Evolutionary conservation across 2,797 vertebrate species (phyloP), one percentile per base, ranked within the genome.

Genomic region (Fratercula arctica): DNA sequence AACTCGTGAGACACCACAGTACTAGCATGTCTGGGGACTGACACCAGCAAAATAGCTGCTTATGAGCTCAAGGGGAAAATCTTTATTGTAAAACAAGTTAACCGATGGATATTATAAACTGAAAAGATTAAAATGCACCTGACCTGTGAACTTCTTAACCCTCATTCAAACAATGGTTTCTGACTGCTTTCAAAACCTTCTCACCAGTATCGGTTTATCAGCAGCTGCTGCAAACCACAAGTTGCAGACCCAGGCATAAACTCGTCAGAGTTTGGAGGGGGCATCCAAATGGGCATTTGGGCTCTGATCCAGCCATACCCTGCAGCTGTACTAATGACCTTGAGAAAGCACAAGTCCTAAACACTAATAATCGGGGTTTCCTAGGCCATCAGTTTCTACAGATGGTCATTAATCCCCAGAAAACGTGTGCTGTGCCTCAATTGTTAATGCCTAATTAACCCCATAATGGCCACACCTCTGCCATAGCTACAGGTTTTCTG

Each of bases 391-490:
- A 6, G 26, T 82, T 91, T 93, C 78, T 89, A 68, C 68, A 89
- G 85, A 91, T 77, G 82, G 87, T 67, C 87, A 77, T 92, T 85
- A 91, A 92, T 92, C 56, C 64, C 28, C 75, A 67, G 91, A 83
- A 96, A 87, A 93, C 33, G 70, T 3, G 5, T 41, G 33, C 74
- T 60, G 3, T 66, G 5, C 31, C 68, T 59, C 31, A 31, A 33
- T 33, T 80, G 43, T 63, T 87, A 89, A 89, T 63, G 54, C 63
- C 48, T 79, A 59, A 76, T 87, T 93, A 93, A 92, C 46, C 9
- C 63, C 35, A 11, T 60, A 83, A 46, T 2, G 26, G 35, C 70
- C 79, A 41, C 35, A 21, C 23, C 54, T 89, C 64, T 83, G 75
- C 56, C 35, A 39, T 13, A 85, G 50, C 50, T 67, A 41, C 26